Percentiles rank a stretch among this genome's conserved stretches.
These are phyloP conservation scores for Hemibagrus guttatus DNA, from an alignment of 2,797 vertebrate species.

Conservation along the genomic window DNA sequence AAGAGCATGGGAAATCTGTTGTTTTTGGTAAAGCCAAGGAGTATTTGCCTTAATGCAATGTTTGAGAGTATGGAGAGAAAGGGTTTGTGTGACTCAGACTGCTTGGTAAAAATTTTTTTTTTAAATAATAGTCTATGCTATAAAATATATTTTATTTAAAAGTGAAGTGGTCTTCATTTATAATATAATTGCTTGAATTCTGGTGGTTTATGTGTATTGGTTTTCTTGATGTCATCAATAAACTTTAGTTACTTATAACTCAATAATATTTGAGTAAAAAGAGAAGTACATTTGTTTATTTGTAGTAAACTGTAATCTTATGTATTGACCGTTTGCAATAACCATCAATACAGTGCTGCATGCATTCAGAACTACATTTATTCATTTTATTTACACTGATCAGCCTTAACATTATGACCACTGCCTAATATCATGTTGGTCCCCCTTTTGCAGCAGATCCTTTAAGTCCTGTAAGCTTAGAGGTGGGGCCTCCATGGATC, in stretches of 20 bases:
- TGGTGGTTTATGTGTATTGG: constrained; percentile 10
- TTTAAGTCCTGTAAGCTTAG: no score
- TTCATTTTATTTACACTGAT: no score
- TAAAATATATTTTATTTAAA: constrained; percentile 28
- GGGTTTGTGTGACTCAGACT: neutral
- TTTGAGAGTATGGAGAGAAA: constrained; percentile 1
- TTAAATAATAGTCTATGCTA: constrained; percentile 9
- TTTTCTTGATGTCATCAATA: constrained; percentile 25
- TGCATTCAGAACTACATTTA: neutral
- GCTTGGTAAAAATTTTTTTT: neutral
- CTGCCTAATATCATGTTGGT: no score
- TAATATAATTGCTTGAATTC: constrained; percentile 18
- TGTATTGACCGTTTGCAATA: neutral
- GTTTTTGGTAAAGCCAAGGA: constrained; percentile 7
- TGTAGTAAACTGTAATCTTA: neutral
- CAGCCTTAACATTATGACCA: no score
- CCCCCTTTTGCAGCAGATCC: no score
- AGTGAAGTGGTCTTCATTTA: neutral
- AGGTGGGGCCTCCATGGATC: no score
- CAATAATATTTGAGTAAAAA: neutral
- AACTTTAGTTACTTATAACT: neutral
- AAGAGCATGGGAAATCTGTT: neutral
- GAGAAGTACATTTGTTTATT: neutral
- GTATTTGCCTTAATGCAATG: constrained; percentile 29
- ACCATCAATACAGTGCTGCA: neutral